Evolutionary conservation across 2,797 vertebrate species (phyloP).

Genomic region (Periparus ater): DNA sequence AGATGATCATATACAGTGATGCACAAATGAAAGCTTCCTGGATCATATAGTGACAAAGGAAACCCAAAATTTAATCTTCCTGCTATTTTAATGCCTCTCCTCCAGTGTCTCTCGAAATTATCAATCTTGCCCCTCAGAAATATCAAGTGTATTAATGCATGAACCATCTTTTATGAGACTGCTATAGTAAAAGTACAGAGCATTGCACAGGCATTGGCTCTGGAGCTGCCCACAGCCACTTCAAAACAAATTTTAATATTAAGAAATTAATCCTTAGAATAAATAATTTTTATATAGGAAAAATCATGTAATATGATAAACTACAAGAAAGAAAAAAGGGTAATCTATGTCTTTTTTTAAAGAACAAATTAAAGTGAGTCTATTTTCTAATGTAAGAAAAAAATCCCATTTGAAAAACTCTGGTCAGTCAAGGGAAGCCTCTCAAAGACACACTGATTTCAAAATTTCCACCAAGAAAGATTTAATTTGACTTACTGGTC

Average conservation of each 20-base stretch:
- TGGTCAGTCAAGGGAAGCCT: not conserved
- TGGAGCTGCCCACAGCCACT: not conserved
- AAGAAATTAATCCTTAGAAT: not conserved
- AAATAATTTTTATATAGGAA: not conserved
- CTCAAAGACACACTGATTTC: not conserved
- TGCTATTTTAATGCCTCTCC: not conserved
- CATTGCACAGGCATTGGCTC: not conserved
- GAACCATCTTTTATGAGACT: not conserved
- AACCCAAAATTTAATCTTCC: not conserved
- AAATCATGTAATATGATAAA: not conserved
- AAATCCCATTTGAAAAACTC: fast-evolving
- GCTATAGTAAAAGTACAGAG: not conserved
- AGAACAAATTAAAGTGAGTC: not conserved
- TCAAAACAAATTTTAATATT: not conserved
- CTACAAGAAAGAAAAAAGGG: not conserved
- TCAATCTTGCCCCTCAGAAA: not conserved
- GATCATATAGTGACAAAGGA: not conserved
- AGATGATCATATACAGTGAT: not conserved
- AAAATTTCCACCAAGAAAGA: not conserved
- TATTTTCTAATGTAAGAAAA: not conserved
- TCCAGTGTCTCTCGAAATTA: not conserved
- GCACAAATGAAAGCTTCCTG: not conserved
- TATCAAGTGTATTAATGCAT: not conserved
- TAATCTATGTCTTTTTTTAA: not conserved
- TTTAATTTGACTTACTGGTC: not conserved